phyloP scores from a whole-genome alignment of 2,113 vertebrate genomes.

The Drymodes brunneopygia region DNA sequence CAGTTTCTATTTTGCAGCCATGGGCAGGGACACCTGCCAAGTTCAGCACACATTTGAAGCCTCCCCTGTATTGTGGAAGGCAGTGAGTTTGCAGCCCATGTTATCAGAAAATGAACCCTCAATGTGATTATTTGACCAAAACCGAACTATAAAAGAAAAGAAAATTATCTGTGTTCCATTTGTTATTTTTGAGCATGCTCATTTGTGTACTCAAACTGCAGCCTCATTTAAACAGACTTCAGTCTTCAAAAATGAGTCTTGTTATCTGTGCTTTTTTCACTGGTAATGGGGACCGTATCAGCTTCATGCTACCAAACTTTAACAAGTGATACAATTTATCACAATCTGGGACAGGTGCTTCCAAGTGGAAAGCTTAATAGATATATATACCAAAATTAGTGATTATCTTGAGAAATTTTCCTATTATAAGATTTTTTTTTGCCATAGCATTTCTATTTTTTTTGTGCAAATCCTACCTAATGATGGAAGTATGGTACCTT shows the following conservation, averaged over 20 bases:
- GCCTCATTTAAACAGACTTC: background rate
- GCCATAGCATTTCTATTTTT: background rate
- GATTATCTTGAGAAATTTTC: background rate
- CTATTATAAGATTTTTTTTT: background rate
- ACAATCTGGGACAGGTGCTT: background rate
- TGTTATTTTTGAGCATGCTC: background rate
- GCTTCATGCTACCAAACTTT: background rate
- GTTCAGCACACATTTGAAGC: background rate
- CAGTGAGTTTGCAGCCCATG: background rate
- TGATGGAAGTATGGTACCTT: background rate
- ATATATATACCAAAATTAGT: background rate
- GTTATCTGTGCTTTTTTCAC: background rate
- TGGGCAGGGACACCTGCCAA: background rate
- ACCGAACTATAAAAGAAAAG: background rate
- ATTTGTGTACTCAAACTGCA: background rate
- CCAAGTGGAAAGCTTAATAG: background rate
- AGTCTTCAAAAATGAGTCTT: background rate
- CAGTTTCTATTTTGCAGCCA: background rate
- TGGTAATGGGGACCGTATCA: rapidly evolving
- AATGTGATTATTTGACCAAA: background rate
- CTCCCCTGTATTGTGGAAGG: background rate
- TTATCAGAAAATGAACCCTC: background rate
- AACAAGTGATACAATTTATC: background rate
- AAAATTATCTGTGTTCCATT: background rate
- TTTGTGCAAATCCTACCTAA: background rate